Conservation (phyloP, 2,113 vertebrate species). For the Paratilapia polleni region DNA sequence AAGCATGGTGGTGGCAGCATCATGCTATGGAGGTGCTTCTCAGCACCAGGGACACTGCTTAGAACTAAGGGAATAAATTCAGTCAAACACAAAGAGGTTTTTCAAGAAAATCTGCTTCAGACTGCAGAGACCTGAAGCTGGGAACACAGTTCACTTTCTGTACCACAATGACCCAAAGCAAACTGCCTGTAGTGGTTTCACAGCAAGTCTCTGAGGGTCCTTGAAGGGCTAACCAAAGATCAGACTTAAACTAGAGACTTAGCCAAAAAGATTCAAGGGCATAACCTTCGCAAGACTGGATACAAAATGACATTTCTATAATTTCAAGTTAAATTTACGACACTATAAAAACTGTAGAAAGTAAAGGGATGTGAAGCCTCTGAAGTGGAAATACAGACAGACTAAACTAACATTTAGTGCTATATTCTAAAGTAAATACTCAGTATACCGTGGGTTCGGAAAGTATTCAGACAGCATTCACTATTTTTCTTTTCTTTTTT, state of each 20-base stretch:
- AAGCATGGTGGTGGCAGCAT: neutral
- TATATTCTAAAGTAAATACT: no score
- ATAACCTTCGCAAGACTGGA: neutral
- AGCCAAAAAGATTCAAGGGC: neutral
- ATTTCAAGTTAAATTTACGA: neutral
- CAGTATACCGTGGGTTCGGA: no score
- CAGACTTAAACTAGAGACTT: no score
- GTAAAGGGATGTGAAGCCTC: no score
- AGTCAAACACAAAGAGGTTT: neutral
- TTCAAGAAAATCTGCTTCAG: neutral
- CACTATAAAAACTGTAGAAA: no score
- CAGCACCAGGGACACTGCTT: no score
- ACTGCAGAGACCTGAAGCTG: neutral
- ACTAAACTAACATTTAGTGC: no score
- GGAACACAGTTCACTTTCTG: neutral
- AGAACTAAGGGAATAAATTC: neutral
- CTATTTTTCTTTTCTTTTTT: no score
- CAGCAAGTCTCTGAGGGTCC: no score
- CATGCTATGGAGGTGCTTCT: no score
- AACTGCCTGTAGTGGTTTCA: neutral
- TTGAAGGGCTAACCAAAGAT: neutral
- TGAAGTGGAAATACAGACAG: no score
- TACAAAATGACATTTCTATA: neutral
- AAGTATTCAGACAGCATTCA: no score
- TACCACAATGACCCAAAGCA: neutral